Base-by-base conservation (phyloP, 1,140 invertebrate genomes). In the Phortica variegata region DNA sequence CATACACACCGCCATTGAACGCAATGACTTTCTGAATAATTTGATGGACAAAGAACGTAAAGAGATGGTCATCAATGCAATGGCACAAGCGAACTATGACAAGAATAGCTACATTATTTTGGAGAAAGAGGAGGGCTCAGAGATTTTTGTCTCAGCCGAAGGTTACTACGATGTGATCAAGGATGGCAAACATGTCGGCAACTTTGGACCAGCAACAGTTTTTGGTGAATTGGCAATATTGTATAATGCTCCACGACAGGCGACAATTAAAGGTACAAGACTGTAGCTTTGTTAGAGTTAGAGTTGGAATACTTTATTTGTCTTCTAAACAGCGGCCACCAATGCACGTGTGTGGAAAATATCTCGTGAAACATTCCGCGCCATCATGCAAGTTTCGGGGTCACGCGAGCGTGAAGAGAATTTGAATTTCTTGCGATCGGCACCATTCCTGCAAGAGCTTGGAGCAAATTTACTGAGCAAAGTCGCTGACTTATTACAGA, bases 201-300 rank as follows among this genome's bases (percentile, higher is more conserved):
- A 79, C 46, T 91, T 97, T 71, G 86, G 87, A 2, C 83, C 88
- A 0, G 91, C 90, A 12, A 87, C 90, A 54, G 93, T 91, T 1
- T 97, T 97, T 76, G 94, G 94, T 17, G 94, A 97, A 80, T 78
- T 97, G 20, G 93, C 94, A 26, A 88, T 95, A 60, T 78, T 97
- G 4, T 97, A 96, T 77, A 95, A 94, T 78, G 93, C 91, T 20
- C 93, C 90, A 57, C 78, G 93, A 61, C 88, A 91, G 36, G 90
- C 92, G 17, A 88, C 90, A 4, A 88, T 95, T 45, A 82, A 83
- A 81, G 90, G 85, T 86, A 79, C 2, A 7, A 12, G 10, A 32
- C 1, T n/a, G n/a, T n/a, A n/a, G 2, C 0, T 33, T 21, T 19
- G 3, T 17, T 17, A 41, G 15, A 15, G 34, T 12, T 1, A 29